Conservation (phyloP, 2,888 invertebrate species). For the Galerucella pusilla region DNA sequence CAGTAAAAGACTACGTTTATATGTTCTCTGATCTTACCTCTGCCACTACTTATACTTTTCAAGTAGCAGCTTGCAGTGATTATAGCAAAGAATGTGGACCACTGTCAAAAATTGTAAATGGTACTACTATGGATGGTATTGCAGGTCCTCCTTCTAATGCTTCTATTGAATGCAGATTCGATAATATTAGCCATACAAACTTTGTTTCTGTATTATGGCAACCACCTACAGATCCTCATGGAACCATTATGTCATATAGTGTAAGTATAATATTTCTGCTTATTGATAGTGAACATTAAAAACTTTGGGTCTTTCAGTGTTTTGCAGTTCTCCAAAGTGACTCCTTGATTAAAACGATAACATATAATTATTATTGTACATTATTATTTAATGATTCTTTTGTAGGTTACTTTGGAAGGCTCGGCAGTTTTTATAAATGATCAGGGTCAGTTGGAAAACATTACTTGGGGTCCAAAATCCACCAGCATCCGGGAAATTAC, state of each 20-base stretch:
- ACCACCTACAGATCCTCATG: constrained; percentile 78
- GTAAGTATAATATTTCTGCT: constrained; percentile 60
- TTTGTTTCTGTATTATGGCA: constrained; percentile 80
- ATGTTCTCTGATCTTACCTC: constrained; percentile 83
- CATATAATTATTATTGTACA: no score
- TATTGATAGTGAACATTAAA: no score
- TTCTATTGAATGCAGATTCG: constrained; percentile 73
- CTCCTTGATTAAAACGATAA: no score
- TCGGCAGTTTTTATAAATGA: constrained; percentile 69
- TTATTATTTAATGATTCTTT: not conserved
- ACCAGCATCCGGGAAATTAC: constrained; percentile 69
- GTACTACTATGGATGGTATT: constrained; percentile 85
- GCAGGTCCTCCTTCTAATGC: constrained; percentile 80
- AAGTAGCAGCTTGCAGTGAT: constrained; percentile 84
- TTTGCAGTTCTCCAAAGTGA: no score
- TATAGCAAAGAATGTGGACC: constrained; percentile 80
- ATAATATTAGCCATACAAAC: constrained; percentile 70
- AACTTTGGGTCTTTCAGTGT: no score
- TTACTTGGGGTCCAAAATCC: constrained; percentile 71
- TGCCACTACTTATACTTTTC: constrained; percentile 83
- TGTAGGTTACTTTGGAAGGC: constrained; percentile 64
- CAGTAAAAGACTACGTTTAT: constrained; percentile 75
- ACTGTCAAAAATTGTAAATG: constrained; percentile 82
- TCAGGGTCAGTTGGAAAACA: constrained; percentile 65
- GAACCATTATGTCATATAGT: constrained; percentile 82